phyloP scores from a whole-genome alignment of 2,797 vertebrate genomes.

The Nannoperca australis region DNA sequence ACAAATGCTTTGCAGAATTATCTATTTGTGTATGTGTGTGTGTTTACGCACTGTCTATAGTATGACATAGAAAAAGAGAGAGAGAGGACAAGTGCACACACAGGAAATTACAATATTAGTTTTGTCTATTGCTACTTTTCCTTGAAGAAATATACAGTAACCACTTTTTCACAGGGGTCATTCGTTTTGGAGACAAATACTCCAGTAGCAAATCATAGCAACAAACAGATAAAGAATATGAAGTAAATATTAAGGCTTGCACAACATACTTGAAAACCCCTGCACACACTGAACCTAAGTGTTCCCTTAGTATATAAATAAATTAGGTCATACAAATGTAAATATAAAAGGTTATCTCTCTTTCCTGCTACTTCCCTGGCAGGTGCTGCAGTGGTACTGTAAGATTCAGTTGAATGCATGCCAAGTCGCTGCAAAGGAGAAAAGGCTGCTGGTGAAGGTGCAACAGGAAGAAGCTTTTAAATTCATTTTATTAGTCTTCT shows the following conservation, averaged over 20 bases:
- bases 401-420: constrained; percentile 23
- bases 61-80: neutral
- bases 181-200: constrained; percentile 21
- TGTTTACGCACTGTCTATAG: neutral
- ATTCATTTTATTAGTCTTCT: constrained; percentile 3
- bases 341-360: constrained; percentile 49
- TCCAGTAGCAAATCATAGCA: constrained; percentile 10
- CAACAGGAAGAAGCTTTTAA: constrained; percentile 10
- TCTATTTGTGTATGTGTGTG: neutral
- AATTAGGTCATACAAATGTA: constrained; percentile 45
- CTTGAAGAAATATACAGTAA: constrained; percentile 14
- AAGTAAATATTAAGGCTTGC: constrained; percentile 13
- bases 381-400: constrained; percentile 6
- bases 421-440: constrained; percentile 12
- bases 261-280: constrained; percentile 11
- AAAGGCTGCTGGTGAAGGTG: constrained; percentile 32
- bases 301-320: constrained; percentile 18
- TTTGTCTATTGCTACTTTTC: constrained; percentile 17
- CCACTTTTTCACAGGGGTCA: constrained; percentile 1
- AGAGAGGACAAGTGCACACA: neutral
- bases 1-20: neutral
- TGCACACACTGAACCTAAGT: constrained; percentile 2
- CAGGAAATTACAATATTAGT: constrained; percentile 15
- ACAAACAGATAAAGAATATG: constrained; percentile 36
- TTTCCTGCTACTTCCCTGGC: constrained; percentile 27